These are phyloP conservation scores for Sebastes iracundus DNA, from an alignment of 2,797 vertebrate genomes.

Conservation along the genomic window DNA sequence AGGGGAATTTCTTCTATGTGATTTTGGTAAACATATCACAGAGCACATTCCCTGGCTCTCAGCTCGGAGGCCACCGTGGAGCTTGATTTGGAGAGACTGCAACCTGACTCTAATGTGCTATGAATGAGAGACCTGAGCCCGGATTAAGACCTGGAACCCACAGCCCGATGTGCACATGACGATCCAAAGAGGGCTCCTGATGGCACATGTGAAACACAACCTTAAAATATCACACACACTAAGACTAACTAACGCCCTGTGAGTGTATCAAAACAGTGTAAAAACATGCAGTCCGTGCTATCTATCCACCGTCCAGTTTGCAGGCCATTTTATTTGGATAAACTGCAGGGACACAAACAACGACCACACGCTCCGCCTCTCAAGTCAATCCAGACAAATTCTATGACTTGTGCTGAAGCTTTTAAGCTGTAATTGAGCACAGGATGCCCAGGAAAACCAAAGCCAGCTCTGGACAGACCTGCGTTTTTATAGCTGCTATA, in stretches of 20 bases:
- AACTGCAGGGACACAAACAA: conserved; percentile 83
- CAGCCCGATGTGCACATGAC: conserved; percentile 50
- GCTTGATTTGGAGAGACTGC: conserved; percentile 68
- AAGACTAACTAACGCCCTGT: conserved; percentile 37
- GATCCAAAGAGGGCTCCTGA: conserved; percentile 27
- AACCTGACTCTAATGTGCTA: conserved; percentile 79
- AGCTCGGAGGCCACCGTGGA: conserved; percentile 69
- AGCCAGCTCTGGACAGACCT: conserved; percentile 91
- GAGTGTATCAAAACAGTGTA: conserved; percentile 31
- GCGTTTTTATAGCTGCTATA: conserved; percentile 91
- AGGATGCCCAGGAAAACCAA: conserved; percentile 89
- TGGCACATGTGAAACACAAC: conserved; percentile 71
- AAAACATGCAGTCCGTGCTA: neutral
- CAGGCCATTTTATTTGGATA: conserved; percentile 64
- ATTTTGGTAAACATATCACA: conserved; percentile 37
- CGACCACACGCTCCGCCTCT: conserved; percentile 90
- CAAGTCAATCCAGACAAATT: conserved; percentile 90
- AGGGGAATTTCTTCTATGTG: conserved; percentile 14
- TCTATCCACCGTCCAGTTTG: conserved; percentile 33
- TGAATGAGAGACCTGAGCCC: conserved; percentile 76
- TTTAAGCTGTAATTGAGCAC: conserved; percentile 94
- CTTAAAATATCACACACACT: conserved; percentile 69
- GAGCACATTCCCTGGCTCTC: conserved; percentile 31
- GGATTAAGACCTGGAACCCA: conserved; percentile 77
- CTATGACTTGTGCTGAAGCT: conserved; percentile 89